phyloP scores from a whole-genome alignment of 2,797 vertebrate species.

The Spheniscus humboldti region DNA sequence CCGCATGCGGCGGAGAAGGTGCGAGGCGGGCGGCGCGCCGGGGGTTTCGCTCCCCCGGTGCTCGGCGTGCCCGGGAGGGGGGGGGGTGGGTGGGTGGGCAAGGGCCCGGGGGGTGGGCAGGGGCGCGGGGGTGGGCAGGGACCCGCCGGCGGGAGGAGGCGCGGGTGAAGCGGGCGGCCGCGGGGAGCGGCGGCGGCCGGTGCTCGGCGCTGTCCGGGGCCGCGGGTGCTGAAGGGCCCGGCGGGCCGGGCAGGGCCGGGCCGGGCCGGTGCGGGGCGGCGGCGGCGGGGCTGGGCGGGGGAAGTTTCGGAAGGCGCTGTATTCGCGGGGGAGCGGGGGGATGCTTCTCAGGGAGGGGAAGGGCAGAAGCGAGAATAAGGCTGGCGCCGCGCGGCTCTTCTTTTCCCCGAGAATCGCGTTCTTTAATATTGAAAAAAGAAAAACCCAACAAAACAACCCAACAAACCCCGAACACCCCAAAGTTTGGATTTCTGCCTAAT shows the following conservation, averaged over 20 bases:
- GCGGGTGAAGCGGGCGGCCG: not conserved
- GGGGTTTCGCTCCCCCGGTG: constrained; percentile 23
- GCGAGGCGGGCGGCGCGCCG: constrained; percentile 59
- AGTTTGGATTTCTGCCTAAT: constrained; percentile 47
- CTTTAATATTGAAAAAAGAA: not conserved
- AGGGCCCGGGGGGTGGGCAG: not conserved
- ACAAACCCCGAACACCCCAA: not conserved
- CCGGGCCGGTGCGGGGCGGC: not conserved
- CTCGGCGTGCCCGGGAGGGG: not conserved
- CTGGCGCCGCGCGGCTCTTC: not conserved
- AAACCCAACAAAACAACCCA: no score
- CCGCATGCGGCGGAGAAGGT: constrained; percentile 64
- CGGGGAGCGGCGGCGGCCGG: not conserved
- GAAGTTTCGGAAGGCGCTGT: constrained; percentile 55
- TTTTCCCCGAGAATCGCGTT: not conserved
- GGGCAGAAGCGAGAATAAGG: constrained; percentile 17
- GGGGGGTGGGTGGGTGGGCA: constrained; percentile 2
- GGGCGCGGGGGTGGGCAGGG: constrained; percentile 1
- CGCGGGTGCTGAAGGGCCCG: constrained; percentile 67
- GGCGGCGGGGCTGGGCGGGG: constrained; percentile 62
- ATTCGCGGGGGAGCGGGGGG: not conserved
- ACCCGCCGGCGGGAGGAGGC: constrained; percentile 6
- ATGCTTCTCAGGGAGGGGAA: not conserved
- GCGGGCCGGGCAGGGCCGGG: not conserved
- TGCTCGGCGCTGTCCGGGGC: not conserved